Evolutionary conservation across 30 jellyfish, hydroid and myxozoan genomes (phyloP), one percentile per base, ranked within the genome.

Genomic region (Catostylus mosaicus): DNA sequence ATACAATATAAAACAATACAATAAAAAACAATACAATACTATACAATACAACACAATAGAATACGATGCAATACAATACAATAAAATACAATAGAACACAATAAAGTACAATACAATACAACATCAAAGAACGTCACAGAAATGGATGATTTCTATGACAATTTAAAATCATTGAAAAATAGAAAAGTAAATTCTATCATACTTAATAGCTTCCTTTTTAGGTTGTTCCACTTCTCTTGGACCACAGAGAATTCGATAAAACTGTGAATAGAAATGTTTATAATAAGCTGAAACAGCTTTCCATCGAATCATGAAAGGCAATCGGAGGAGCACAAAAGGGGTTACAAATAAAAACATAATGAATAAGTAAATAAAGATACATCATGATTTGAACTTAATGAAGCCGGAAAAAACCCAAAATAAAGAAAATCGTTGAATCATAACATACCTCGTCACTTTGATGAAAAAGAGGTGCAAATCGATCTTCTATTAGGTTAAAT

Each of bases 401-500:
- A n/a, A n/a, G n/a, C n/a, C n/a, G 14, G 23, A 48, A 48, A 3
- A 27, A 48, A 48, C 14, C 14, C 11, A 27, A 48, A 48, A 16
- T 16, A 48, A 35, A 33, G 36, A 19, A 12, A 0, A 35, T 22
- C 30, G 43, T 68, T 0, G 23, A 33, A 38, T 33, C 3, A 57
- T 57, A n/a, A n/a, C n/a, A 14, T 66, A 93, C 98, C 88, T 93
- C 98, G 22, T 82, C 96, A 50, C 98, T 93, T 80, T 93, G 91
- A 54, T 93, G 97, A 48, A 93, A 93, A 34, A 86, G 88, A 0
- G 97, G 98, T 9, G 89, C 97, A 73, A 65, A 93, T 16, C 26
- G 75, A 18, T 93, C 80, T 61, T 93, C 98, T 18, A 93, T 81
- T 34, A 93, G 54, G 86, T 93, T 86, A 62, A 88, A 69, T 9